Evolutionary conservation across 23 tunicate species (phyloP).

Genomic region (Ciona savignyi): DNA sequence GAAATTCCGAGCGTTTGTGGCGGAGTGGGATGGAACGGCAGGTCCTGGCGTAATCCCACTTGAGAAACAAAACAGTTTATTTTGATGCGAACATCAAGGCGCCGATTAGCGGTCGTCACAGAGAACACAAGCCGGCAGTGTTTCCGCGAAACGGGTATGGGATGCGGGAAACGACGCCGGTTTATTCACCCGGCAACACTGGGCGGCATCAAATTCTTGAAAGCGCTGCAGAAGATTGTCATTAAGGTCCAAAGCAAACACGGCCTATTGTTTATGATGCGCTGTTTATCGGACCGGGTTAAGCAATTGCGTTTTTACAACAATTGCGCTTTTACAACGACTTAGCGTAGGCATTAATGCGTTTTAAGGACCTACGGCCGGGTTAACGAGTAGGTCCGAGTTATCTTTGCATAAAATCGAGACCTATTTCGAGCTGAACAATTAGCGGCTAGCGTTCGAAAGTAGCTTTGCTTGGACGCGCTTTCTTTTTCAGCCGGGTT

Average conservation of each 20-base stretch:
- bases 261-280: not conserved
- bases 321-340: too few species aligned
- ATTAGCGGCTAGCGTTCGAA: too few species aligned
- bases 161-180: too few species aligned
- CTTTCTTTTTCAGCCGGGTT: too few species aligned
- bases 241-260: not conserved
- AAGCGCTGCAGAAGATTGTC: not conserved
- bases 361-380: too few species aligned
- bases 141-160: not conserved
- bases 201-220: not conserved
- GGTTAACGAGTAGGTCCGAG: too few species aligned
- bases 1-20: not conserved
- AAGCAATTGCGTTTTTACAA: not conserved
- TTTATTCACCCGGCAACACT: not conserved
- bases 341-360: too few species aligned
- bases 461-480: too few species aligned
- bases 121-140: not conserved
- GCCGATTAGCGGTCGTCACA: too few species aligned
- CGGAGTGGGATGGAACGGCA: slow-evolving; percentile 1
- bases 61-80: slow-evolving; percentile 13
- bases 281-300: not conserved
- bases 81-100: slow-evolving; percentile 8
- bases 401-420: too few species aligned
- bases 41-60: slow-evolving; percentile 12
- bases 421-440: too few species aligned